phyloP scores from a whole-genome alignment of 2,888 invertebrate species.

The Epiblema foenella region DNA sequence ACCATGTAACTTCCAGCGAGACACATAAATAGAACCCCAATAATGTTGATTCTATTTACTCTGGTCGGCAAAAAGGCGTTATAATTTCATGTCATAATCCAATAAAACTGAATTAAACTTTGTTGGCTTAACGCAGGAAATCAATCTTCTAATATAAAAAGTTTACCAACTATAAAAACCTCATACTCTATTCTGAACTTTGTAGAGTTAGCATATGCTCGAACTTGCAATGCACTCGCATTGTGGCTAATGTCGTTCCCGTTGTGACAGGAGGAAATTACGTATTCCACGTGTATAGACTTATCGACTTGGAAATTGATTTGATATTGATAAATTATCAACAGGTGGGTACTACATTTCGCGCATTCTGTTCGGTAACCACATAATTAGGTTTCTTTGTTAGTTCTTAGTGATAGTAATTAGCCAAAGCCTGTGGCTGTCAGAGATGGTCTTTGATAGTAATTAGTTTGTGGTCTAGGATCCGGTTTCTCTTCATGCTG shows the following conservation, averaged over 20 bases:
- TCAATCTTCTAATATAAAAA: background rate
- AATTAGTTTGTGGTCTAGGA: constrained; percentile 22
- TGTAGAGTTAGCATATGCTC: background rate
- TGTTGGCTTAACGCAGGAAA: constrained; percentile 22
- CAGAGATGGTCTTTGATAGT: constrained; percentile 24
- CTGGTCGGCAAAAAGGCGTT: constrained; percentile 18
- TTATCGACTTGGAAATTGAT: constrained; percentile 38
- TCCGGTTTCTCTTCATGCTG: background rate
- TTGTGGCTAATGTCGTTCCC: background rate
- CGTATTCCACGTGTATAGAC: constrained; percentile 33
- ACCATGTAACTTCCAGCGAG: background rate
- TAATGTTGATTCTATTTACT: constrained; percentile 23
- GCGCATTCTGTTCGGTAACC: constrained; percentile 24
- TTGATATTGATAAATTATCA: constrained; percentile 43
- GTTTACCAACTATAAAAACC: background rate
- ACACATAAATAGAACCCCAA: constrained; percentile 8
- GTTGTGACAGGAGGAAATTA: constrained; percentile 8
- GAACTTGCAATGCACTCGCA: background rate
- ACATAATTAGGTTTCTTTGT: constrained; percentile 38
- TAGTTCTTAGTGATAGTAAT: constrained; percentile 34
- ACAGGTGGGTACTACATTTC: constrained; percentile 39
- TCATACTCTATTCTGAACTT: background rate
- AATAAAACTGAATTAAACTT: constrained; percentile 33
- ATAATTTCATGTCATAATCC: constrained; percentile 33
- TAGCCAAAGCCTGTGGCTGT: constrained; percentile 23